phyloP scores from a whole-genome alignment of 2,113 vertebrate species.

The Lanius collurio region DNA sequence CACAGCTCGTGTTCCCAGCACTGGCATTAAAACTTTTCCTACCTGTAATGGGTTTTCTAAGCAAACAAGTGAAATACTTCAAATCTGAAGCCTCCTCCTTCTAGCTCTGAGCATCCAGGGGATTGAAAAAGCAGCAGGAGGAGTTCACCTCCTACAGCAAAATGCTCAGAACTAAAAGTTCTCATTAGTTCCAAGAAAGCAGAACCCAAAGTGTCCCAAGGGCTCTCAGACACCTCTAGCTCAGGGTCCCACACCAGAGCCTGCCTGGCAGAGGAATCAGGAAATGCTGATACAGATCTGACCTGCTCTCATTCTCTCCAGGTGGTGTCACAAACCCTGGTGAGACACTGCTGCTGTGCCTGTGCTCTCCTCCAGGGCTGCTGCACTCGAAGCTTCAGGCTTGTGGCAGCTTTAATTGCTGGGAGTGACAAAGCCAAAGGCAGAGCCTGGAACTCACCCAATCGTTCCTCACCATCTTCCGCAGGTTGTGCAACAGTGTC shows the following conservation, averaged over 20 bases:
- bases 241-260: not conserved
- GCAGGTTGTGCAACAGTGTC: slow-evolving; percentile 85
- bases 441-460: slow-evolving; percentile 80
- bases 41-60: not conserved
- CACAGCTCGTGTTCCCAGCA: not conserved
- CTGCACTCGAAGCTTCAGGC: fast-evolving
- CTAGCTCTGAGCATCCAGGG: not conserved
- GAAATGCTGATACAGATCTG: fast-evolving
- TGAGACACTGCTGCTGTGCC: not conserved
- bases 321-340: not conserved
- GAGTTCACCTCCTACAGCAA: not conserved
- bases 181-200: not conserved
- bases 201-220: not conserved
- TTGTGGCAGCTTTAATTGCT: not conserved
- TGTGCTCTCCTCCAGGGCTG: fast-evolving
- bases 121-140: not conserved
- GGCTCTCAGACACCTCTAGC: not conserved
- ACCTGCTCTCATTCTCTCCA: not conserved
- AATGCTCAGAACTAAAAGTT: not conserved
- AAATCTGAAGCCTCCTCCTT: not conserved
- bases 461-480: slow-evolving; percentile 87
- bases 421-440: not conserved
- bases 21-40: not conserved
- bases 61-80: not conserved
- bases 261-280: not conserved